Evolutionary conservation across 1,140 invertebrate genomes (phyloP), one percentile per base, ranked within the genome.

Genomic region (Condylostylus longicornis): DNA sequence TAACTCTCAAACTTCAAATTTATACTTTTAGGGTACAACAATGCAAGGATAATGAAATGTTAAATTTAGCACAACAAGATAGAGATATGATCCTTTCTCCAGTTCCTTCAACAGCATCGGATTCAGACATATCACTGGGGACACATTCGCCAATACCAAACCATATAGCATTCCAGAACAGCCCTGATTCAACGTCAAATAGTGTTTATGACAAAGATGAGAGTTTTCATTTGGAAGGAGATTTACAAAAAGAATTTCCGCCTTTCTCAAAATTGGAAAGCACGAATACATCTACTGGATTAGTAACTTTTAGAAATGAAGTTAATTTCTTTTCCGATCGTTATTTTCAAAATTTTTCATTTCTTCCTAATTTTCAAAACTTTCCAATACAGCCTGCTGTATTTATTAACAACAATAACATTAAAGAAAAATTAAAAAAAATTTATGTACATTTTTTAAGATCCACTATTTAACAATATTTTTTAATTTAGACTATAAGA

Each of bases 121-220:
- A 69, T 40, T 68, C 66, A 33, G 65, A 68, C 42, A 68, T 69
- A 37, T 67, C 66, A 12, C 46, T 69, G 38, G 68, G 68, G 21
- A 66, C 67, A 2, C 67, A 70, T 41, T 68, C 67, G 12, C 68
- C 67, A 1, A 65, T 67, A 32, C 59, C 64, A 19, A 61, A 56
- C 34, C 60, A 53, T 38, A 33, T 60, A 30, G 55, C 60, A 23
- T 40, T 60, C 36, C 58, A 61, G 40, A 57, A 61, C 33, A 61
- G 58, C 43, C 58, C 58, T 3, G 58, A 55, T 15, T 58, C 54
- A 38, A 57, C 53, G 29, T 61, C 58, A 15, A 60, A 60, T 13
- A 51, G 58, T 5, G 54, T 53, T 20, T 58, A 61, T 36, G 53
- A 56, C 31, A 50, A 50, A 1, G 57, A 61, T 39, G 53, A 60